These are phyloP conservation scores for Agonopterix heracliana DNA, from an alignment of 2,888 invertebrate genomes.

Conservation along the genomic window DNA sequence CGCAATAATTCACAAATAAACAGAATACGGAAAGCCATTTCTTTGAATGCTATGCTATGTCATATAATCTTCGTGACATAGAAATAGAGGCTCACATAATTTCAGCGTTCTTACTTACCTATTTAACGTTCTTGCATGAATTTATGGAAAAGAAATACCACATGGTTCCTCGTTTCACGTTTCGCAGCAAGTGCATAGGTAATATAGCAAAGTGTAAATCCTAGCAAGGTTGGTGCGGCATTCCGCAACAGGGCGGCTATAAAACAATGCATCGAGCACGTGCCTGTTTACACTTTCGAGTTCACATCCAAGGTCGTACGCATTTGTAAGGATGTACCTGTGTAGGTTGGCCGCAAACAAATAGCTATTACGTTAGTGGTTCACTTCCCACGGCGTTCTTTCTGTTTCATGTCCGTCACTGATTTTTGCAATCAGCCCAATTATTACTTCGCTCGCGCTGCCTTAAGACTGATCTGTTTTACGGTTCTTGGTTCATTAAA, in stretches of 20 bases:
- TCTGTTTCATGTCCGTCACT: constrained; percentile 46
- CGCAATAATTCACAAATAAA: no score
- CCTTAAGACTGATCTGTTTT: no score
- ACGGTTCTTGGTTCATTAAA: no score
- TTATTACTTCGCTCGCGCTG: constrained; percentile 19
- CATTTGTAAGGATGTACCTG: constrained; percentile 74
- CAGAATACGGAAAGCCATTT: no score
- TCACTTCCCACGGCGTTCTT: constrained; percentile 67
- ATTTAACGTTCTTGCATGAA: no score
- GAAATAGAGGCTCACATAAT: no score
- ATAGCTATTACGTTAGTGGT: constrained; percentile 72
- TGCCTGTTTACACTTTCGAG: constrained; percentile 73
- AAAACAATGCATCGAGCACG: constrained; percentile 75
- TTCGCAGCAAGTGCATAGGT: no score
- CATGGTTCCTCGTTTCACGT: no score
- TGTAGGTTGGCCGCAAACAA: constrained; percentile 67
- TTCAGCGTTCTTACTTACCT: no score
- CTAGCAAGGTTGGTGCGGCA: constrained; percentile 37
- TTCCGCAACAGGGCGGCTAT: constrained; percentile 54
- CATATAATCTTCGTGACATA: no score
- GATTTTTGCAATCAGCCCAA: constrained; percentile 37
- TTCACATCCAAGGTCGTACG: constrained; percentile 73
- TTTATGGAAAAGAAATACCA: no score
- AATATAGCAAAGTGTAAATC: constrained; percentile 11
- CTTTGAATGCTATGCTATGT: no score